Conservation (phyloP, 1,140 invertebrate genomes). For the Gerris buenoi region DNA sequence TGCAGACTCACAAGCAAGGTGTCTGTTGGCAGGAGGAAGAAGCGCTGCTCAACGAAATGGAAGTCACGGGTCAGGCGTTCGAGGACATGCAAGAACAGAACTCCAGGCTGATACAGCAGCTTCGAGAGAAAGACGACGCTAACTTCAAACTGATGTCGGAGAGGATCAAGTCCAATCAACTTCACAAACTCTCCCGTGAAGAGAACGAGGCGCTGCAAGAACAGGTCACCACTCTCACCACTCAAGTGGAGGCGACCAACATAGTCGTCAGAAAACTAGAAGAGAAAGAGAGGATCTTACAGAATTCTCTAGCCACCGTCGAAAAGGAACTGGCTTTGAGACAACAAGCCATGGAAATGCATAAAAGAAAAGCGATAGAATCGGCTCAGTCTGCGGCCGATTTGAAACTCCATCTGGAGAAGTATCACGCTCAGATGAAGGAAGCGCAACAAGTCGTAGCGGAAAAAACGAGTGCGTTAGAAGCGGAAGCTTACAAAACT, state of each 20-base stretch:
- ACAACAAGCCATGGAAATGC: conserved; percentile 92
- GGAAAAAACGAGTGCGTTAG: conserved; percentile 86
- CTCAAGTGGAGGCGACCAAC: conserved; percentile 89
- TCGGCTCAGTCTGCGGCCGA: conserved; percentile 91
- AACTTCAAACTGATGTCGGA: conserved; percentile 99
- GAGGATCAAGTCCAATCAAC: conserved; percentile 88
- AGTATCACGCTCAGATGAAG: conserved; percentile 91
- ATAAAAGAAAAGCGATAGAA: conserved; percentile 92
- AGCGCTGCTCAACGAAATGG: conserved; percentile 94
- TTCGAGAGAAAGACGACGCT: conserved; percentile 95
- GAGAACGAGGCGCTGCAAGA: conserved; percentile 83
- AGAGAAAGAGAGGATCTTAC: conserved; percentile 89
- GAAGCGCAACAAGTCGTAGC: conserved; percentile 92
- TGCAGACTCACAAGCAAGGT: conserved; percentile 64
- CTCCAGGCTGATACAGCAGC: conserved; percentile 83
- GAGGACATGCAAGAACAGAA: conserved; percentile 99
- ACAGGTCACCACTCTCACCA: conserved; percentile 69
- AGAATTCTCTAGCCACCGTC: conserved; percentile 78
- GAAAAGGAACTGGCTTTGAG: conserved; percentile 85
- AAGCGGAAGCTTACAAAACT: conserved; percentile 93
- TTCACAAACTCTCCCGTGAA: conserved; percentile 84
- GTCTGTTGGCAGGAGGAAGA: conserved; percentile 71
- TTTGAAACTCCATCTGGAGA: conserved; percentile 89
- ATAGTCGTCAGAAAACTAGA: conserved; percentile 86
- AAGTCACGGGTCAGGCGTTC: conserved; percentile 96